Percentiles rank a stretch among this genome's conserved stretches.
Conservation (phyloP, 2,113 vertebrate species). For the Tor tambroides region DNA sequence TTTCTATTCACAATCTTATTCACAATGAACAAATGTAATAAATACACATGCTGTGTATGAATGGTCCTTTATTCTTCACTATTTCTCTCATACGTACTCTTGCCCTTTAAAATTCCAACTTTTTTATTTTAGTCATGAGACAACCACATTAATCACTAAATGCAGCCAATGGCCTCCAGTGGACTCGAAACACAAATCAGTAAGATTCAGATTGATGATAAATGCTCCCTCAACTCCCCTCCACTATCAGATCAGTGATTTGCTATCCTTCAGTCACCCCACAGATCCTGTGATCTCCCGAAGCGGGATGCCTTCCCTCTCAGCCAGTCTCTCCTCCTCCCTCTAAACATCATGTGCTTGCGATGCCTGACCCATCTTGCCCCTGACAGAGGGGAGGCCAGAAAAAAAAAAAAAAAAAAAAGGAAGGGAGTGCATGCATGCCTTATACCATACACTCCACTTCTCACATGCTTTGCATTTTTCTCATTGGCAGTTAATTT, state of each 20-base stretch:
- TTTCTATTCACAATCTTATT: neutral
- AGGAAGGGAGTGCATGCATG: neutral
- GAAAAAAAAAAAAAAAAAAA: neutral
- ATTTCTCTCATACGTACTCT: neutral
- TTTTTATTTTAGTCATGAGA: slow-evolving; percentile 35
- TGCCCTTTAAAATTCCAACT: neutral
- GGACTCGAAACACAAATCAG: slow-evolving; percentile 24
- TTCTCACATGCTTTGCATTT: slow-evolving; percentile 38
- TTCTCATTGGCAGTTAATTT: neutral
- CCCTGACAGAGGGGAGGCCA: neutral
- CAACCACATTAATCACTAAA: slow-evolving; percentile 6
- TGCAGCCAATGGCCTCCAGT: neutral
- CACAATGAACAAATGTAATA: neutral
- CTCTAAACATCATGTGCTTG: slow-evolving; percentile 27
- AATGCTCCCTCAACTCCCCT: slow-evolving; percentile 18
- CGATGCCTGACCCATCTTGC: slow-evolving; percentile 27
- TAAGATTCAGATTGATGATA: slow-evolving; percentile 23
- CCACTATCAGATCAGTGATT: slow-evolving; percentile 2
- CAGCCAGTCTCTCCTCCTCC: neutral
- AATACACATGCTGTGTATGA: neutral
- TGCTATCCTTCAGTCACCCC: slow-evolving; percentile 9
- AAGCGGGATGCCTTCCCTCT: neutral
- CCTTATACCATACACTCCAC: neutral
- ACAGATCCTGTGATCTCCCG: slow-evolving; percentile 20
- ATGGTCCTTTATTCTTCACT: neutral